Base-by-base conservation (phyloP, 2,888 invertebrate genomes). In the Ochlodes sylvanus region DNA sequence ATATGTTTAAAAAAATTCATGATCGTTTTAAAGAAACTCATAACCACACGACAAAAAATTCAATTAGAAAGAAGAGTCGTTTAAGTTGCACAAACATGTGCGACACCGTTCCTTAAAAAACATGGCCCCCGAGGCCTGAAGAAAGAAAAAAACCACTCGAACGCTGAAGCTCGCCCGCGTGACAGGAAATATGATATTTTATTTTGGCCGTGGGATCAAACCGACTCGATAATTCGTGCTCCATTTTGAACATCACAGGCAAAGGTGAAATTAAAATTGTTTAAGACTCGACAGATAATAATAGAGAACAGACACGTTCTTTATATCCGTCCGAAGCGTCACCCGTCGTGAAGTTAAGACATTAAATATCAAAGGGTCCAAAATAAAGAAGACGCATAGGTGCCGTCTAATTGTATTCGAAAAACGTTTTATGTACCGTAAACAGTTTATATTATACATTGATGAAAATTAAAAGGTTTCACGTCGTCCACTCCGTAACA, bases 181-280 rank as follows among this genome's bases (percentile, higher is more conserved):
- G 89, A 90, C 92, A 92, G 92, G 93, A 93, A 92, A 93, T 92
- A 92, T 92, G 93, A 93, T 93, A 93, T 92, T 93, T 93, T 92
- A 93, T 92, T 92, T 92, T 87, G 87, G 90, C 91, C 91, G 92
- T 92, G 92, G 93, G 92, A 92, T 92, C 92, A 92, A 92, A 90
- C 89, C 87, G 75, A 88, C 83, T 88, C 89, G 90, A 92, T 92
- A 92, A 92, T 91, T 90, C 88, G 90, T 90, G 90, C 87, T 82
- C 84, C 86, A 85, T 87, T 87, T 83, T 83, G 85, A 86, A 89
- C 86, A 88, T 90, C 89, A 89, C 80, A 90, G 82, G 83, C 81
- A 76, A 86, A 81, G 85, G 79, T 84, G 83, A 85, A 88, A 87
- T 86, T 84, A 89, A 65, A 90, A 91, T 89, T 85, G 87, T 87